Base-by-base conservation (phyloP, 2,797 vertebrate species). In the Enteromius treurensis region DNA sequence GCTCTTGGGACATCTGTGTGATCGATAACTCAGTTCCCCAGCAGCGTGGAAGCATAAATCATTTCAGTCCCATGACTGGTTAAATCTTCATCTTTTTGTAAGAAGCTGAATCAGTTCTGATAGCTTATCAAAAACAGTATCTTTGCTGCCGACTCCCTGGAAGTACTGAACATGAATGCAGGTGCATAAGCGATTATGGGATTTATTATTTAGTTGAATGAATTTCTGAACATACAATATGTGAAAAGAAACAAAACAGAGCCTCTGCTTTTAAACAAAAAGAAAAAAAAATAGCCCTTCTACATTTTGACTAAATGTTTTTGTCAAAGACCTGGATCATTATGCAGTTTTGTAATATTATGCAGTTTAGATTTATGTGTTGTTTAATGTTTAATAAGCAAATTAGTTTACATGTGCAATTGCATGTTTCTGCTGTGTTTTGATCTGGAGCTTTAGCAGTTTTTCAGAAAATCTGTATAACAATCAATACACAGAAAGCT, bases 21-120 rank as follows among this genome's bases (percentile, higher is more conserved):
- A 81, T 85, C 14, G 7, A 81, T 65, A 70, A 15, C 9, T 60
- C 19, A 8, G 7, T 40, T 80, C 21, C 58, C 11, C 34, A 19
- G 13, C 62, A 67, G 55, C 62, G 51, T 40, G 26, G 14, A 69
- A 58, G n/a, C 37, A 70, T n/a, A 23, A 81, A 42, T 71, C n/a
- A 42, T 21, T 10, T 47, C 26, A 60, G 40, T 40, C 13, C 51
- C 40, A 15, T 62, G 45, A 37, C 40, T 47, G n/a, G 5, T 55
- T 70, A 37, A 1, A 77, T 62, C 21, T 81, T 45, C 23, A 14
- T 21, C n/a, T 58, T 55, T 29, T 29, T 62, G 58, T 62, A 29
- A 29, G 5, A 62, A 5, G 5, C 23, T 15, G 13, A 62, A 62
- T 62, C 23, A 29, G 26, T 15, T 60, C 23, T 26, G 1, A 60